Conservation (phyloP, 1,140 invertebrate genomes). For the Diprion similis region DNA sequence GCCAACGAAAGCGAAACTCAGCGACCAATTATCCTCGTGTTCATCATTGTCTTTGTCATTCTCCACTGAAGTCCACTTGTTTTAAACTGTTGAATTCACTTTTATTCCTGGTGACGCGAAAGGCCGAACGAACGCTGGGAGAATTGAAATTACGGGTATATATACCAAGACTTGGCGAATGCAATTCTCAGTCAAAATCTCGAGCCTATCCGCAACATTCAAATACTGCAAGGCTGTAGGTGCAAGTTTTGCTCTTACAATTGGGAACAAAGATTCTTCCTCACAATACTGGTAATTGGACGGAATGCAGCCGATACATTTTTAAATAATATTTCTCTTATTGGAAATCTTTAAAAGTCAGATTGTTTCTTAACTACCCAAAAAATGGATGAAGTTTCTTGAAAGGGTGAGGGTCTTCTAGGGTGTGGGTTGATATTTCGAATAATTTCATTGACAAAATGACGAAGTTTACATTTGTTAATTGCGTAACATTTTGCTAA, state of each 20-base stretch:
- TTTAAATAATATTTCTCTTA: too few species aligned
- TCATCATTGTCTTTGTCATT: conserved; percentile 26
- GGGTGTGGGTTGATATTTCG: too few species aligned
- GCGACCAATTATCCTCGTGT: conserved; percentile 45
- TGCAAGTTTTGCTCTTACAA: background rate
- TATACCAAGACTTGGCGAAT: conserved; percentile 38
- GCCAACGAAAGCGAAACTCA: conserved; percentile 59
- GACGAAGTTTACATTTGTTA: too few species aligned
- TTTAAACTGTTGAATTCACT: background rate
- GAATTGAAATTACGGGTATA: conserved; percentile 40
- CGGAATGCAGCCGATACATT: too few species aligned
- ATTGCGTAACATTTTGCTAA: too few species aligned
- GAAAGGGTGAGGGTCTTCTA: too few species aligned
- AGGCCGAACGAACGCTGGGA: conserved; percentile 34
- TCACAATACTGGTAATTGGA: background rate
- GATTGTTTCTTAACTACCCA: too few species aligned
- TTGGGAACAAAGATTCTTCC: background rate
- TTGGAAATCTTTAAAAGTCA: too few species aligned
- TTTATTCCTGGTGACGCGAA: conserved; percentile 36
- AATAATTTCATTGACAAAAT: too few species aligned
- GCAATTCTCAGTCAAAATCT: conserved; percentile 29
- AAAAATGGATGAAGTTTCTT: too few species aligned
- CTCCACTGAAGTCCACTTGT: conserved; percentile 1
- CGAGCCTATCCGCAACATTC: background rate
- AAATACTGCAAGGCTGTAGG: conserved; percentile 4